Evolutionary conservation across 2,888 invertebrate species (phyloP).

Genomic region (Eupsilia transversa): DNA sequence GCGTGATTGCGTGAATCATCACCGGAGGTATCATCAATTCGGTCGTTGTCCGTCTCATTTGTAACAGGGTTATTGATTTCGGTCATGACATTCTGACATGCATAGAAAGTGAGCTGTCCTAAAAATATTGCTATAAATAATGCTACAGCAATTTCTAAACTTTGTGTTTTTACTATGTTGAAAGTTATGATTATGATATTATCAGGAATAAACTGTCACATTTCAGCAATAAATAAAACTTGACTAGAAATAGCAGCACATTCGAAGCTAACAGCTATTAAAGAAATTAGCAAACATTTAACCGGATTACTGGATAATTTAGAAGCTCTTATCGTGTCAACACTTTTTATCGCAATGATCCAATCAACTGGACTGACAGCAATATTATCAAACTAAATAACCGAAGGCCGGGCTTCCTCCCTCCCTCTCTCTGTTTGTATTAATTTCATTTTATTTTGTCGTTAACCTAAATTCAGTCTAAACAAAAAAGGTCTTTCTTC

Average conservation of each 20-base stretch:
- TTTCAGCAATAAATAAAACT: neutral
- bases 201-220: neutral
- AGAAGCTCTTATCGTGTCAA: neutral
- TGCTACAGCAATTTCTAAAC: conserved; percentile 14
- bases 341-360: conserved; percentile 4
- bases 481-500: no score
- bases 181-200: neutral
- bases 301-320: conserved; percentile 19
- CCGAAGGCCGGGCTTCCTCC: neutral
- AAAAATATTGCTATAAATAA: conserved; percentile 28
- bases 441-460: neutral
- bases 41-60: conserved; percentile 58
- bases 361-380: neutral
- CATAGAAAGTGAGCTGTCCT: conserved; percentile 68
- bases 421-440: neutral
- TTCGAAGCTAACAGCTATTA: neutral
- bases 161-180: neutral
- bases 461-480: no score
- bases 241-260: neutral
- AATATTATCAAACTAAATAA: neutral
- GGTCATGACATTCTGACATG: conserved; percentile 66
- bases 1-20: conserved; percentile 68
- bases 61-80: conserved; percentile 67
- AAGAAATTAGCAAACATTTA: conserved; percentile 9
- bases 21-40: conserved; percentile 58